These are phyloP conservation scores for Noctua janthina DNA, from an alignment of 2,888 invertebrate species.

Conservation along the genomic window DNA sequence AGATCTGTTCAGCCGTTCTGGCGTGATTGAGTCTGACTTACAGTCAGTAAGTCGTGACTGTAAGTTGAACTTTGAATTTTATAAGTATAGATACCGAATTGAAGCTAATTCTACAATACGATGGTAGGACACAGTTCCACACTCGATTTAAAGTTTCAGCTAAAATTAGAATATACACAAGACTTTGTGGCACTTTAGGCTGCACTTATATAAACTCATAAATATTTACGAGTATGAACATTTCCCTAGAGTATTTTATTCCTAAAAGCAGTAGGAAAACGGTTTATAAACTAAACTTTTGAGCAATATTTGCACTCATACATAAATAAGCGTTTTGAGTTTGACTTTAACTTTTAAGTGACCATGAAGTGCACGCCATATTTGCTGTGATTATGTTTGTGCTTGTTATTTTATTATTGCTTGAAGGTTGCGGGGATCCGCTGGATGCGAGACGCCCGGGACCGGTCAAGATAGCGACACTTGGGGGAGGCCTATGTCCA, in stretches of 20 bases:
- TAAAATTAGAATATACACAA: constrained; percentile 19
- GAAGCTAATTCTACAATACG: constrained; percentile 8
- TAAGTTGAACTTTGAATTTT: no score
- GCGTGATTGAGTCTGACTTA: no score
- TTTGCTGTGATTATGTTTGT: not conserved
- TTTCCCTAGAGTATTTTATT: constrained; percentile 8
- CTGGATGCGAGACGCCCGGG: no score
- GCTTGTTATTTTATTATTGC: not conserved
- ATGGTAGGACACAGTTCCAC: constrained; percentile 1
- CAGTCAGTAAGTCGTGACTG: no score
- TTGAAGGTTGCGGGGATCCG: no score
- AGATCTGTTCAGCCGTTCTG: no score
- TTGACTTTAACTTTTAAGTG: not conserved
- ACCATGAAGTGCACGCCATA: not conserved
- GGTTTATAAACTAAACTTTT: not conserved
- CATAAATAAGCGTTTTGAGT: not conserved
- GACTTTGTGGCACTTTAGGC: constrained; percentile 20
- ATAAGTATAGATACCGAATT: not conserved
- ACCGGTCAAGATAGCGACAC: no score
- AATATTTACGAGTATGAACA: constrained; percentile 25
- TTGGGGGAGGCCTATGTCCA: no score
- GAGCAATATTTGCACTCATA: not conserved
- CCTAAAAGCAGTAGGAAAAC: not conserved
- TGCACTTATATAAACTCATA: constrained; percentile 11
- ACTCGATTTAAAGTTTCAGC: constrained; percentile 16